These are phyloP conservation scores for Rhagoletis pomonella DNA, from an alignment of 1,140 invertebrate genomes.

Conservation along the genomic window DNA sequence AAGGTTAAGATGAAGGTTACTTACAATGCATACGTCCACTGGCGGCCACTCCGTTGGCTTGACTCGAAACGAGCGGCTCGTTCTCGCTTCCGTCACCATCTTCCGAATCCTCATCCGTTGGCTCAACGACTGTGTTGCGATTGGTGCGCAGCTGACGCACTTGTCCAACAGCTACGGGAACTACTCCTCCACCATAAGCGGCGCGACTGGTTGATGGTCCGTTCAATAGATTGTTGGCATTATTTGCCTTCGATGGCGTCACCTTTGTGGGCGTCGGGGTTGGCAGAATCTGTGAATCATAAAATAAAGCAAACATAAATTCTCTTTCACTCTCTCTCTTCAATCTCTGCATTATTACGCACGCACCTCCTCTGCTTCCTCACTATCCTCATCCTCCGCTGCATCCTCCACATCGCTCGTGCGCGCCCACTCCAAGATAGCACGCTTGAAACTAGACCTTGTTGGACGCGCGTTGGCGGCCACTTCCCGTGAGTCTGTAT, in stretches of 20 bases:
- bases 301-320: neutral
- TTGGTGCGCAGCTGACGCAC: slow-evolving; percentile 69
- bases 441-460: slow-evolving; percentile 66
- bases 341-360: neutral
- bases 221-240: slow-evolving; percentile 57
- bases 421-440: slow-evolving; percentile 67
- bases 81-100: slow-evolving; percentile 69
- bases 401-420: slow-evolving; percentile 68
- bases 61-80: slow-evolving; percentile 70
- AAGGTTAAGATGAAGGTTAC: neutral
- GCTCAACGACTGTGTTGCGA: slow-evolving; percentile 67
- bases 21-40: slow-evolving; percentile 29
- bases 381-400: slow-evolving; percentile 58
- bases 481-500: slow-evolving; percentile 67
- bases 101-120: slow-evolving; percentile 61
- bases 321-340: neutral
- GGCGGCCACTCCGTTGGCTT: neutral
- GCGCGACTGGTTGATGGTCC: slow-evolving; percentile 68
- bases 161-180: neutral
- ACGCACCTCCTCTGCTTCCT: slow-evolving; percentile 69
- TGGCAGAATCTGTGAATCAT: slow-evolving; percentile 66
- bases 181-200: slow-evolving; percentile 57
- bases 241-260: slow-evolving; percentile 27
- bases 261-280: slow-evolving; percentile 72
- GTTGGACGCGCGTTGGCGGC: slow-evolving; percentile 63